phyloP scores from a whole-genome alignment of 2,113 vertebrate species.

The Sinocyclocheilus grahami region DNA sequence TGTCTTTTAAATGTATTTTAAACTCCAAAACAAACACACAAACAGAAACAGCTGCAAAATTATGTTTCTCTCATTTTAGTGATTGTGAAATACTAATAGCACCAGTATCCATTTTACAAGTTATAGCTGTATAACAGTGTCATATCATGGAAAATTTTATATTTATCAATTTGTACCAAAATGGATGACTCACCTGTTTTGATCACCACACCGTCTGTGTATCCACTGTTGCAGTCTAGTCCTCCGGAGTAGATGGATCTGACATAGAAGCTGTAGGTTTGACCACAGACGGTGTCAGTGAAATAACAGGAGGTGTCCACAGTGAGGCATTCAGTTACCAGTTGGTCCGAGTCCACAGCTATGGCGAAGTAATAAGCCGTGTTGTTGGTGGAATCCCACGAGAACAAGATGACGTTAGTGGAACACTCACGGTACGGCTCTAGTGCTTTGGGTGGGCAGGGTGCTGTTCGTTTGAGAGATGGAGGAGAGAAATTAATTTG shows the following conservation, averaged over 20 bases:
- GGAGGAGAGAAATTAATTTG: background rate
- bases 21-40: background rate
- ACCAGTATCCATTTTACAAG: no score
- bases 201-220: slow-evolving; percentile 55
- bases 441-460: slow-evolving; percentile 71
- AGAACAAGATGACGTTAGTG: slow-evolving; percentile 68
- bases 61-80: background rate
- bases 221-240: slow-evolving; percentile 61
- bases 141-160: background rate
- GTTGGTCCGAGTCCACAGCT: slow-evolving; percentile 55
- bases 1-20: background rate
- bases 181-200: slow-evolving; percentile 54
- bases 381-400: slow-evolving; percentile 69
- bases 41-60: background rate
- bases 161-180: background rate
- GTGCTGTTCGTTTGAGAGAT: slow-evolving; percentile 61
- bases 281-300: slow-evolving; percentile 68
- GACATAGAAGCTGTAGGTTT: slow-evolving; percentile 70
- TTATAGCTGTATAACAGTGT: no score
- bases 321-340: slow-evolving; percentile 64
- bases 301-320: slow-evolving; percentile 69
- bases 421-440: slow-evolving; percentile 61
- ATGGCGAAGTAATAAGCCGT: slow-evolving; percentile 71
- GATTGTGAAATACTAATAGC: no score
- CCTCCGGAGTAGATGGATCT: slow-evolving; percentile 60